Evolutionary conservation across 2,797 vertebrate genomes (phyloP).

Genomic region (Enteromius paludinosus): DNA sequence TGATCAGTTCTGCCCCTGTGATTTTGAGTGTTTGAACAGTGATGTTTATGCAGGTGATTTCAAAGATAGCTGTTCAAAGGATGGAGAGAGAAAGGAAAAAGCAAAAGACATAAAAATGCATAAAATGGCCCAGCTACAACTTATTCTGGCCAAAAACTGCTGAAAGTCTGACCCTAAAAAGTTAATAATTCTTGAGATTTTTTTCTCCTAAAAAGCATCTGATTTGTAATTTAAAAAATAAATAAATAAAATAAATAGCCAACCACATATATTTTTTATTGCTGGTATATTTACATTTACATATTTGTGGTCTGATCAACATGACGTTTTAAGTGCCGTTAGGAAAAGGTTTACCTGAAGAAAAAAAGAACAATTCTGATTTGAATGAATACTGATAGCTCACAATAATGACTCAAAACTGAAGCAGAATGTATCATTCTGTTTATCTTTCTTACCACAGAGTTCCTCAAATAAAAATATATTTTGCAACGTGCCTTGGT

Average conservation of each 20-base stretch:
- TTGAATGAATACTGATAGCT: no score
- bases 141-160: neutral
- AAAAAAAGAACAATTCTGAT: no score
- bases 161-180: neutral
- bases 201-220: neutral
- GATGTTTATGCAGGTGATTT: conserved; percentile 4
- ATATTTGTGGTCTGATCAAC: no score
- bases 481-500: no score
- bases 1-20: conserved; percentile 41
- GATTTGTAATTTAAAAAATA: neutral
- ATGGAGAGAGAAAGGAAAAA: neutral
- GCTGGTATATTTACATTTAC: no score
- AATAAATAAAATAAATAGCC: neutral
- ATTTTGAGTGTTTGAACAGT: conserved; percentile 26
- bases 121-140: neutral
- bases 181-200: neutral
- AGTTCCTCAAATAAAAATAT: no score
- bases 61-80: conserved; percentile 19
- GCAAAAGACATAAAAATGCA: neutral
- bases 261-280: neutral
- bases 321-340: no score
- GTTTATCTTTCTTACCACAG: no score
- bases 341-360: no score
- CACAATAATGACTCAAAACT: no score
- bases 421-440: no score